Base-by-base conservation (phyloP, 2,797 vertebrate species). In the Poeciliopsis gracilis region DNA sequence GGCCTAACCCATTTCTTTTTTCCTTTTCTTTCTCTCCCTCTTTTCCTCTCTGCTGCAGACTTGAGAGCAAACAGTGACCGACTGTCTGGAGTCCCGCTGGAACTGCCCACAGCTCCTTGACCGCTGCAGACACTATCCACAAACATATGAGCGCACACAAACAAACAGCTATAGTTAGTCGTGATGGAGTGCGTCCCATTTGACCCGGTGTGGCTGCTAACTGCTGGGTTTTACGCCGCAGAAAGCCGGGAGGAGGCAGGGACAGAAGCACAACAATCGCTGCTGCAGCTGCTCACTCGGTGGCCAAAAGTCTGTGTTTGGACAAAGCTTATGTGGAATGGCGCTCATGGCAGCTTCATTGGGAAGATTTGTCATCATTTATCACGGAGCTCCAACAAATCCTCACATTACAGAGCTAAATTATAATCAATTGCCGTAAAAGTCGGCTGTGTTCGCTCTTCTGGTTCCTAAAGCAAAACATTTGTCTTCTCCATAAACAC, bases 81-180 rank as follows among this genome's bases (percentile, higher is more conserved):
- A 78, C 88, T 93, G 93, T 94, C 91, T 92, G 91, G 81, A 90
- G 87, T 86, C 87, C 91, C 79, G 75, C 88, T 90, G 87, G 84
- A 46, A 85, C 89, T 76, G 74, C 84, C 89, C 84, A 86, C 89
- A 88, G 89, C 84, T 87, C 91, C 87, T 88, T 90, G 90, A 91
- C 92, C 90, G 82, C 89, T 75, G 90, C 88, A 90, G 90, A 90
- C 90, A 82, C 85, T 59, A 79, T 91, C 86, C 85, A 90, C 88
- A 93, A 90, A 92, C 92, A 92, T 82, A 89, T 82, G 79, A 85
- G 30, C 81, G 80, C 75, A 76, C 83, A 86, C 85, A 91, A 91
- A 92, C 92, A 93, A 91, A 91, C 90, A 90, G 86, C 84, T 69
- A 81, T 87, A 91, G 84, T 86, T 79, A 75, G 85, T 87, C 81